Evolutionary conservation across 2,888 invertebrate species (phyloP), one percentile per base, ranked within the genome.

Genomic region (Harmothoe impar): DNA sequence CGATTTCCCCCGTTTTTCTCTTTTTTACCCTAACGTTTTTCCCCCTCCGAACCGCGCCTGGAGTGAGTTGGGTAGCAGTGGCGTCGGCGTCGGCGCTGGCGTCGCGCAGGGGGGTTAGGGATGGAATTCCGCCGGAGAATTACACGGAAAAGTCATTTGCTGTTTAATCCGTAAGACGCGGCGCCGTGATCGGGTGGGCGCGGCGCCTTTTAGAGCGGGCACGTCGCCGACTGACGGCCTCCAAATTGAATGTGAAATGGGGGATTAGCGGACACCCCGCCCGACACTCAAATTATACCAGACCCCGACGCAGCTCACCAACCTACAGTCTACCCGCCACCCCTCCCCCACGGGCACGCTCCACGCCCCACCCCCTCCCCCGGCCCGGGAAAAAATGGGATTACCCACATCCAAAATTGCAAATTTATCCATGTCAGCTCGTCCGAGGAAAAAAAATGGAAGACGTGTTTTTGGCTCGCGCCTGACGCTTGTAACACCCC

Each of bases 211-310:
- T 51, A 85, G 17, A 25, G 31, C 54, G 23, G 33, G 23, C 88
- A 88, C 56, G 88, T 29, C 31, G 54, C 0, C 43, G 54, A n/a
- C 35, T 43, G 89, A 89, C 89, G 33, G 78, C 62, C 52, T 33
- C 90, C 91, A 91, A 91, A 91, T 91, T 91, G 91, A 91, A 91
- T 91, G 91, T 91, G 91, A 90, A 91, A 91, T 91, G 89, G 72
- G 90, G 91, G 91, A 91, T 91, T 91, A 91, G 89, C 51, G 78
- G 29, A 43, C 29, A 25, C 51, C 78, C 43, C 25, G 54, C 31
- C 35, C 43, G 62, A 62, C 90, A 35, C 85, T 88, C 90, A 90
- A 90, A 91, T 90, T 91, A 89, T 84, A 78, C 90, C 84, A n/a
- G 31, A 56, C 89, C 72, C 89, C 62, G 35, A 35, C 78, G 3